Evolutionary conservation across 2,888 invertebrate genomes (phyloP).

Genomic region (Luperina nickerlii): DNA sequence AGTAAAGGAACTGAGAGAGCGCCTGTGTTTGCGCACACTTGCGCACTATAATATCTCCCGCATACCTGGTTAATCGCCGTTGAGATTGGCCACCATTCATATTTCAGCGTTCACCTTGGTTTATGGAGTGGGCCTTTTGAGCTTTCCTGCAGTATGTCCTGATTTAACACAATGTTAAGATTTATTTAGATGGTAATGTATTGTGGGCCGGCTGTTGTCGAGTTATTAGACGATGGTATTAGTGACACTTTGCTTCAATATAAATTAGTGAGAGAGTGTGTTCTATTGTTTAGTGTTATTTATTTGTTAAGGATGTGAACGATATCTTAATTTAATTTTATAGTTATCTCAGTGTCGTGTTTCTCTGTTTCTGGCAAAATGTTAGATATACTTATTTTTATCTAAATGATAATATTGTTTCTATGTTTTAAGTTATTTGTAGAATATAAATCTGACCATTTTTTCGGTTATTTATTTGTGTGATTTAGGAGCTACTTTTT

Average conservation of each 20-base stretch:
- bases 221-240: constrained; percentile 10
- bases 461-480: background rate
- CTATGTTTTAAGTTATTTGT: background rate
- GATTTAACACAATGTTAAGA: constrained; percentile 41
- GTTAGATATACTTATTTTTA: background rate
- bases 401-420: background rate
- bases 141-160: background rate
- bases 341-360: background rate
- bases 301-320: constrained; percentile 8
- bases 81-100: background rate
- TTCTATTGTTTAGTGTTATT: constrained; percentile 6
- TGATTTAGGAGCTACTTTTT: no score
- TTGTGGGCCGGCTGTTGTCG: background rate
- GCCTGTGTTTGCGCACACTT: background rate
- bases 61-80: background rate
- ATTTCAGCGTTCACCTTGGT: background rate
- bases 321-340: constrained; percentile 6
- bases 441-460: background rate
- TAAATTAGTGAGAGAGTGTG: constrained; percentile 28
- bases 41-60: background rate
- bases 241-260: constrained; percentile 26
- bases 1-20: background rate
- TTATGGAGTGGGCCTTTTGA: background rate
- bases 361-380: background rate
- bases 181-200: constrained; percentile 47